Evolutionary conservation across 2,797 vertebrate genomes (phyloP).

Genomic region (Phalloptychus januarius): DNA sequence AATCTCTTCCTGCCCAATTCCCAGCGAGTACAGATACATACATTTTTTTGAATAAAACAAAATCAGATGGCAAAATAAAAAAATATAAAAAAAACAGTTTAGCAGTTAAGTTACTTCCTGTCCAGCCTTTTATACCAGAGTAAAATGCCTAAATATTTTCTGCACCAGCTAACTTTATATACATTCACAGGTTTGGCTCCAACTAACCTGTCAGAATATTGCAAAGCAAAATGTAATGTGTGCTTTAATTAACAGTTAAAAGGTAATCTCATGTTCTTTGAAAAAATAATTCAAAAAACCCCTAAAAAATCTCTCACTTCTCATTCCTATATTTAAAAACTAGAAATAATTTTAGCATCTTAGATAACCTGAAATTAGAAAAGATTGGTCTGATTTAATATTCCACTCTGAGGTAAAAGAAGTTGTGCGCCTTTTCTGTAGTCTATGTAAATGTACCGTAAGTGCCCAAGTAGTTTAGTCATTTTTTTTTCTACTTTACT

Average conservation of each 20-base stretch:
- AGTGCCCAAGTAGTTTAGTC: neutral
- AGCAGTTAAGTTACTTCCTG: neutral
- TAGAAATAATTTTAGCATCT: neutral
- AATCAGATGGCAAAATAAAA: neutral
- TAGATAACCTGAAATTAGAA: neutral
- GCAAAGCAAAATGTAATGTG: neutral
- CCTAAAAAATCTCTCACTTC: neutral
- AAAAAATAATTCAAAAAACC: neutral
- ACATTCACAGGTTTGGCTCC: neutral
- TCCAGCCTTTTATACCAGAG: neutral
- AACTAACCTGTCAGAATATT: neutral
- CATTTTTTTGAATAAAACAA: neutral
- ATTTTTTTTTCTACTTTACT: neutral
- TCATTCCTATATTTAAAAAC: neutral
- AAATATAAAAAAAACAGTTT: neutral
- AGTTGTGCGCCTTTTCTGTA: neutral
- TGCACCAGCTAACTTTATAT: neutral
- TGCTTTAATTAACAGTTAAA: neutral
- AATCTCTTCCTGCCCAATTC: neutral
- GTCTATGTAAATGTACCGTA: neutral
- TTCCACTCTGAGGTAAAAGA: neutral
- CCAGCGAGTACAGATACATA: neutral
- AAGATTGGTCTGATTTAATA: neutral
- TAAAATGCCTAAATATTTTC: neutral
- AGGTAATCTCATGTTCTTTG: neutral